Evolutionary conservation across 35 echinoderm and acorn worm species (phyloP).

Genomic region (Heliocidaris tuberculata): DNA sequence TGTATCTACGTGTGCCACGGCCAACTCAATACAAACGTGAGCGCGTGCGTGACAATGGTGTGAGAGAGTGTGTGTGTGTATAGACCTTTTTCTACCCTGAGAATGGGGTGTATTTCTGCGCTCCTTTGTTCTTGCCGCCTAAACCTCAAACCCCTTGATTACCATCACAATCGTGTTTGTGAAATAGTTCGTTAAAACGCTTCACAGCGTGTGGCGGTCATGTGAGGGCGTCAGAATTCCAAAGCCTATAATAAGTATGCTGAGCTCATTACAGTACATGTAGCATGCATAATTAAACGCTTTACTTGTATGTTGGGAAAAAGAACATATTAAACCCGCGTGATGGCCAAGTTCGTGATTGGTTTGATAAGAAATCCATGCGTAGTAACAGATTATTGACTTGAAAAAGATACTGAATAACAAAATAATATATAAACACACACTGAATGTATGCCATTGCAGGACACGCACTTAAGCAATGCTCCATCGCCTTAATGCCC

Average conservation of each 20-base stretch:
- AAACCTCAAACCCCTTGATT: neutral
- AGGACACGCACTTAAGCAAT: too few species aligned
- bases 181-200: neutral
- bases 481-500: too few species aligned
- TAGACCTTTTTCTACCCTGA: neutral
- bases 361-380: neutral
- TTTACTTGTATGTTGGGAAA: neutral
- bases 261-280: neutral
- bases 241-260: neutral
- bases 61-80: neutral
- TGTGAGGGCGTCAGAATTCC: neutral
- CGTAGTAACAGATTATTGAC: too few species aligned
- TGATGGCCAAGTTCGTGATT: neutral
- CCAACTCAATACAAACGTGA: neutral
- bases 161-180: constrained; percentile 11
- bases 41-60: neutral
- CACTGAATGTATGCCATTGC: neutral
- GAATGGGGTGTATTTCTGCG: neutral
- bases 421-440: neutral
- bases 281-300: neutral
- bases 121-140: neutral
- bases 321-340: neutral
- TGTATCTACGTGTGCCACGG: neutral
- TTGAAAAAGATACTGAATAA: neutral
- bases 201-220: constrained; percentile 7